A percentile compares a stretch with the other conserved stretches of the same genome.
phyloP scores from a whole-genome alignment of 2,113 vertebrate genomes.

The Tetraodon nigroviridis region DNA sequence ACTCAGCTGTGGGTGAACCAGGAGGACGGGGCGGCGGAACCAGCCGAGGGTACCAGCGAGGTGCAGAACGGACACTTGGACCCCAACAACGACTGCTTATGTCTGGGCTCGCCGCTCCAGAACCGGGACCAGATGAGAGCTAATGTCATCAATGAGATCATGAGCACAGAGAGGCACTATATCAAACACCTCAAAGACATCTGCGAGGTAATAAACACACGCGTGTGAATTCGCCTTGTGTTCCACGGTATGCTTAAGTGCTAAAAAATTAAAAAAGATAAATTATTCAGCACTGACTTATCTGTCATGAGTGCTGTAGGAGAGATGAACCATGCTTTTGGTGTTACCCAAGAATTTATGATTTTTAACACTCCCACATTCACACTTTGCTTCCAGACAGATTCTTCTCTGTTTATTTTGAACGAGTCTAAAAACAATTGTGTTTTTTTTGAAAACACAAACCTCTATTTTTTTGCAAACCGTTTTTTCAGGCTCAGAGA shows the following conservation, averaged over 20 bases:
- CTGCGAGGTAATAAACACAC: slow-evolving; percentile 82
- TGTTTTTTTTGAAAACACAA: no score
- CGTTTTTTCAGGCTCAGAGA: background rate
- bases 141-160: slow-evolving; percentile 99
- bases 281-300: slow-evolving; percentile 8
- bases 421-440: no score
- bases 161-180: slow-evolving; percentile 99
- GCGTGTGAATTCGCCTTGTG: no score
- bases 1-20: slow-evolving; percentile 98
- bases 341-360: slow-evolving; percentile 14
- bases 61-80: slow-evolving; percentile 96
- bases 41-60: slow-evolving; percentile 86
- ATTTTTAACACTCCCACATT: slow-evolving; percentile 52
- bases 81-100: slow-evolving; percentile 92
- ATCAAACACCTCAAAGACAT: slow-evolving; percentile 99
- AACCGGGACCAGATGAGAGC: slow-evolving; percentile 99
- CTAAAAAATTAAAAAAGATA: background rate
- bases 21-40: slow-evolving; percentile 86
- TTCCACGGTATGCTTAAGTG: background rate
- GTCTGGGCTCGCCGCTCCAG: slow-evolving; percentile 89
- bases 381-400: slow-evolving; percentile 27
- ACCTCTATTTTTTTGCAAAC: background rate
- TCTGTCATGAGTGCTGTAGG: background rate
- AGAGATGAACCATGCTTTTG: slow-evolving; percentile 3
- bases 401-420: slow-evolving; percentile 18